Conservation (phyloP, 2,797 vertebrate species). For the Taenioides sp. region DNA sequence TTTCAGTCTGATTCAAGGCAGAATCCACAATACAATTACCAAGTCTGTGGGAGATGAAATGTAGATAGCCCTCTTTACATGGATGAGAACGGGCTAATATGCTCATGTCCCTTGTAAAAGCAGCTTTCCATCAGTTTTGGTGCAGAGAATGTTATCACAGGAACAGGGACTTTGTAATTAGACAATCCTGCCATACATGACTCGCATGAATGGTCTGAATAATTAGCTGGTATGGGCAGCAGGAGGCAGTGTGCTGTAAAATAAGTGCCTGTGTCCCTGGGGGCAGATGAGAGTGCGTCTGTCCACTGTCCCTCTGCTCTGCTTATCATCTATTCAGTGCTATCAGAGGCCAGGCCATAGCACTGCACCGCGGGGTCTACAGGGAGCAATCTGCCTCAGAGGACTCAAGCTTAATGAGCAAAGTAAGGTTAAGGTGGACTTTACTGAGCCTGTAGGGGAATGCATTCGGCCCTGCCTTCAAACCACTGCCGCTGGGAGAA, state of each 20-base stretch:
- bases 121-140: slow-evolving; percentile 47
- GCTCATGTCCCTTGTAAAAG: slow-evolving; percentile 39
- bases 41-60: slow-evolving; percentile 24
- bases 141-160: slow-evolving; percentile 43
- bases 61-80: slow-evolving; percentile 6
- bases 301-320: slow-evolving; percentile 53
- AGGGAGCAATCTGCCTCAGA: slow-evolving; percentile 19
- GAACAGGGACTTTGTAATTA: slow-evolving; percentile 62
- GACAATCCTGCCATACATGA: slow-evolving; percentile 64
- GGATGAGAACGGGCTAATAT: slow-evolving; percentile 29
- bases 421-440: slow-evolving; percentile 1
- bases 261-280: slow-evolving; percentile 64
- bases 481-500: neutral
- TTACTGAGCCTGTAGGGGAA: neutral
- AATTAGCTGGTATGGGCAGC: slow-evolving; percentile 73
- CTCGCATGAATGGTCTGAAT: slow-evolving; percentile 69
- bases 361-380: slow-evolving; percentile 23
- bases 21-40: slow-evolving; percentile 16
- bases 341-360: slow-evolving; percentile 38
- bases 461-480: neutral
- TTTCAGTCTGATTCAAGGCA: slow-evolving; percentile 4
- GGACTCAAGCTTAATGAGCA: slow-evolving; percentile 23
- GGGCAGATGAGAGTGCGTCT: slow-evolving; percentile 65
- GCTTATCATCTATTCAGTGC: slow-evolving; percentile 57
- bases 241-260: slow-evolving; percentile 70